Conservation (phyloP, 2,888 invertebrate genomes). For the Tachina lurida region DNA sequence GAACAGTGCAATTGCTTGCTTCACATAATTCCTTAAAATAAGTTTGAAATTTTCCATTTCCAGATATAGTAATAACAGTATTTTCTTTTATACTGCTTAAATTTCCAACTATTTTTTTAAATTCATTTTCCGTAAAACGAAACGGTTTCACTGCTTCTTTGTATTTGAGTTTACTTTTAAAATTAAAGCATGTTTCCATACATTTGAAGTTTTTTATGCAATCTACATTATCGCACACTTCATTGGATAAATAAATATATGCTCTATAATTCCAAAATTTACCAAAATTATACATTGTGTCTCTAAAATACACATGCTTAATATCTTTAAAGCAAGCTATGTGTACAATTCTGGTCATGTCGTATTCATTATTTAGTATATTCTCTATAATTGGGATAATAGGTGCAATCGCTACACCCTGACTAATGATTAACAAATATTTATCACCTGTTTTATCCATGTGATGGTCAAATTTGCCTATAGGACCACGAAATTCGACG, state of each 20-base stretch:
- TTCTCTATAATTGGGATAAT: slow-evolving; percentile 86
- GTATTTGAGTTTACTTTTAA: slow-evolving; percentile 76
- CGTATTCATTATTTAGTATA: slow-evolving; percentile 87
- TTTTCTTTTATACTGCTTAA: slow-evolving; percentile 54
- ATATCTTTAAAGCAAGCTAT: slow-evolving; percentile 86
- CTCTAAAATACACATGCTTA: slow-evolving; percentile 85
- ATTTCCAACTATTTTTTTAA: slow-evolving; percentile 63
- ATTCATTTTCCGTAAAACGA: slow-evolving; percentile 72
- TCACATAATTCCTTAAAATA: slow-evolving; percentile 64
- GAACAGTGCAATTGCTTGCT: slow-evolving; percentile 18
- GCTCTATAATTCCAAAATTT: slow-evolving; percentile 90
- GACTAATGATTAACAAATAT: slow-evolving; percentile 84
- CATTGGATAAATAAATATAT: slow-evolving; percentile 85
- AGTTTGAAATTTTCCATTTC: slow-evolving; percentile 75
- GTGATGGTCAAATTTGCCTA: slow-evolving; percentile 78
- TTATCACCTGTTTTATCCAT: slow-evolving; percentile 57
- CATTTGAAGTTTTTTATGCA: slow-evolving; percentile 66
- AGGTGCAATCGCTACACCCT: slow-evolving; percentile 91
- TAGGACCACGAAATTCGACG: slow-evolving; percentile 89
- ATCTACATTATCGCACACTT: slow-evolving; percentile 71
- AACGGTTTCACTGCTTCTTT: slow-evolving; percentile 75
- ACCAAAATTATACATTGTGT: slow-evolving; percentile 85
- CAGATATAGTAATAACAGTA: slow-evolving; percentile 73
- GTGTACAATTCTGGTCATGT: slow-evolving; percentile 86
- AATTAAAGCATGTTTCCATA: slow-evolving; percentile 72